Percentiles rank a stretch among this genome's conserved stretches.
Conservation (phyloP, 2,888 invertebrate species). For the Hydroisotoma schaefferi region DNA sequence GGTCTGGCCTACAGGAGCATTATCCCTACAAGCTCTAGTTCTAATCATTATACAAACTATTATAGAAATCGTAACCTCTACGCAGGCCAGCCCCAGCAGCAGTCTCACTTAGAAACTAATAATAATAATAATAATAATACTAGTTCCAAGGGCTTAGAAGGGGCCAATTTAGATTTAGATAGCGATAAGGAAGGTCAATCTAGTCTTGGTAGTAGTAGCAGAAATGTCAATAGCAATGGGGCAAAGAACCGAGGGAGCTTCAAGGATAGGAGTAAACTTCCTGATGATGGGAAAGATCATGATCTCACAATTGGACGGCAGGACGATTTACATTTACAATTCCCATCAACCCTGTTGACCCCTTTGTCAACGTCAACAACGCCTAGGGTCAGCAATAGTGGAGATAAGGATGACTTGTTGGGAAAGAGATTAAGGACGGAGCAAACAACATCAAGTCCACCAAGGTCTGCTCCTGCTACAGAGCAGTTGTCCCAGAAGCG, state of each 20-base stretch:
- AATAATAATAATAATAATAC: background rate
- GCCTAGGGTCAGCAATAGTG: too few relatives aligned
- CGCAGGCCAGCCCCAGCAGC: slow-evolving; percentile 4
- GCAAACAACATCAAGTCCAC: background rate
- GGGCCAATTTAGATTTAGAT: background rate
- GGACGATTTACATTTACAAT: background rate
- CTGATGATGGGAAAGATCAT: background rate
- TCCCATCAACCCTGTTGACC: background rate
- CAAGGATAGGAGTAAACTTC: background rate
- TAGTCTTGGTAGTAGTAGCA: background rate
- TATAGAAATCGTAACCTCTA: slow-evolving; percentile 22
- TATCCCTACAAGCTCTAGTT: slow-evolving; percentile 1
- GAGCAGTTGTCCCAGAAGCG: background rate
- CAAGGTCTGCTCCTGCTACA: slow-evolving; percentile 4
- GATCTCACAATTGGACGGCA: slow-evolving; percentile 2
- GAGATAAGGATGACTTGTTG: background rate
- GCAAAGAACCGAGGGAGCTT: background rate
- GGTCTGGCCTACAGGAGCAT: slow-evolving; percentile 22
- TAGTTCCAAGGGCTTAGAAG: too few relatives aligned
- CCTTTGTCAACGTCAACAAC: too few relatives aligned
- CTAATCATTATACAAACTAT: slow-evolving; percentile 20
- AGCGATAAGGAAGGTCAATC: background rate
- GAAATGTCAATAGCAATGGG: background rate
- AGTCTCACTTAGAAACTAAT: slow-evolving; percentile 15
- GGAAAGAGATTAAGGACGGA: background rate